Evolutionary conservation across 2,888 invertebrate species (phyloP), one percentile per base, ranked within the genome.

Genomic region (Scelioninae gen. 2): DNA sequence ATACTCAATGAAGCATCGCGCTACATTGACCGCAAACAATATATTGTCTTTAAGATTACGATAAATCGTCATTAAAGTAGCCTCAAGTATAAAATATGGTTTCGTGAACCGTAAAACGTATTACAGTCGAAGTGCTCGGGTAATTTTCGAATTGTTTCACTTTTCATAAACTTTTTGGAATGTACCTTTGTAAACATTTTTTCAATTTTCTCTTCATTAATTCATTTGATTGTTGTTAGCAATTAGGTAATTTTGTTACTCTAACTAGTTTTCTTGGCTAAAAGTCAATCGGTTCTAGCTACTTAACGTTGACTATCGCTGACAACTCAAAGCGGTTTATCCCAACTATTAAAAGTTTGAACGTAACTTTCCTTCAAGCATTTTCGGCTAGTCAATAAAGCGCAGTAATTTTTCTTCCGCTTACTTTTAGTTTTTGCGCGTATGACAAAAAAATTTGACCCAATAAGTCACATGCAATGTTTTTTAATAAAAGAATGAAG

Each of bases 21-120:
- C 19, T 22, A 18, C n/a, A 48, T 15, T 57, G 48, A 57, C 48
- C 48, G 41, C 31, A 45, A 45, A 52, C 13, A 33, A 13, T 58
- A 39, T 13, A 52, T 58, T 43, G 43, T 11, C n/a, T 10, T 58
- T 35, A 43, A 58, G n/a, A 58, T 55, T 52, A 52, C 52, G 5
- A 68, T 68, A 45, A 60, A 58, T 68, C 35, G 52, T 50, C 52
- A 60, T 68, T 68, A 52, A 52, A 19, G 43, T 64, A 33, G 15
- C 43, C 19, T 13, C 11, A 50, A 41, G 10, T 50, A 10, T 39
- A 50, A 61, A 50, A 50, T 48, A 61, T 48, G 16, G 46, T 48
- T 45, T 11, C 16, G 22, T 37, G 15, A 4, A 16, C 9, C 31
- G 18, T 19, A 22, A 45, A 45, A n/a, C 10, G 18, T 11, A 15